Percentiles rank a stretch among this genome's conserved stretches.
phyloP scores from a whole-genome alignment of 92 coral and sea anemone genomes.

The Phenganax stokvisi region DNA sequence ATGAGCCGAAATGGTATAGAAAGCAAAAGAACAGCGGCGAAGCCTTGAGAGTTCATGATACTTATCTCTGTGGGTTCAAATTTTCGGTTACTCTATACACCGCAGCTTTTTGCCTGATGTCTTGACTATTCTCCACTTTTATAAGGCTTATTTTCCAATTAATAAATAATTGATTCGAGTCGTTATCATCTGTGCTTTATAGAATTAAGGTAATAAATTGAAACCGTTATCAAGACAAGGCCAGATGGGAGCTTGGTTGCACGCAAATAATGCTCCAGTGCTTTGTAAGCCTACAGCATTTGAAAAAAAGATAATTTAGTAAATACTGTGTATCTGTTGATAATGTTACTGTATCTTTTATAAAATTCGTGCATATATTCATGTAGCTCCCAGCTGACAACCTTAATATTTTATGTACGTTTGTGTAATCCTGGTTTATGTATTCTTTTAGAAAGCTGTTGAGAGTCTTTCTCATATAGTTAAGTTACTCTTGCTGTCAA shows the following conservation, averaged over 20 bases:
- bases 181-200: neutral
- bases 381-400: neutral
- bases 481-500: too few species aligned
- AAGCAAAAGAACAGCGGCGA: slow-evolving; percentile 13
- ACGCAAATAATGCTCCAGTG: neutral
- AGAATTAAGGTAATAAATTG: neutral
- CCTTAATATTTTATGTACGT: slow-evolving; percentile 13
- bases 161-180: slow-evolving; percentile 18
- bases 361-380: neutral
- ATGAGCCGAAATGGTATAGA: neutral
- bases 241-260: neutral
- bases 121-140: slow-evolving; percentile 24
- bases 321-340: neutral
- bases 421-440: neutral
- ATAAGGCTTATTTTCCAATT: slow-evolving; percentile 22
- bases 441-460: too few species aligned
- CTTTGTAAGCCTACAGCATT: neutral
- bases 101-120: slow-evolving; percentile 1
- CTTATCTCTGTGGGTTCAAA: neutral
- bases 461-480: too few species aligned
- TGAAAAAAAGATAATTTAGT: neutral
- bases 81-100: neutral
- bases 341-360: neutral
- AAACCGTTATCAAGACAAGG: slow-evolving; percentile 11
- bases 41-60: slow-evolving; percentile 6